These are phyloP conservation scores for Solenopsis invicta DNA, from an alignment of 1,140 invertebrate species.

Conservation along the genomic window DNA sequence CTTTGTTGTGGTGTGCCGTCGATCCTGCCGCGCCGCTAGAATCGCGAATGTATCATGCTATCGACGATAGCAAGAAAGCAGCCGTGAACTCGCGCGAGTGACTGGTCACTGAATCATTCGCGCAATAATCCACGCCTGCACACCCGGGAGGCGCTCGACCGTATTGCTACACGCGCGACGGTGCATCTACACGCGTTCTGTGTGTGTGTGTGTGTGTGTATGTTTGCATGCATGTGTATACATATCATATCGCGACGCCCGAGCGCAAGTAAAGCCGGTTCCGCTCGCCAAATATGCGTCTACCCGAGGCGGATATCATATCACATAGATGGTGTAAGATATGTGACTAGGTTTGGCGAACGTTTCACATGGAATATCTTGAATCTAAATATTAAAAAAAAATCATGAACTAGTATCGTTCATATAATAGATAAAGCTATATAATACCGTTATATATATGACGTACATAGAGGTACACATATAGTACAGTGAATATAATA, in stretches of 20 bases:
- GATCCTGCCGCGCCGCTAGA: not conserved
- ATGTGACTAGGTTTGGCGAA: constrained; percentile 26
- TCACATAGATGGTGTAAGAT: constrained; percentile 42
- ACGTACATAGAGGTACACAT: not conserved
- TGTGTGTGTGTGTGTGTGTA: not conserved
- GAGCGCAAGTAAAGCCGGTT: constrained; percentile 37
- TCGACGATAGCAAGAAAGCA: constrained; percentile 61
- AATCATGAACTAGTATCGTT: not conserved
- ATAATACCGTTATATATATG: not conserved
- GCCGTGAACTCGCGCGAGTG: constrained; percentile 68
- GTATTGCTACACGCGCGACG: constrained; percentile 30
- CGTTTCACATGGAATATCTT: not conserved
- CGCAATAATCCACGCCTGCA: constrained; percentile 65
- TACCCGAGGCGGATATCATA: constrained; percentile 32
- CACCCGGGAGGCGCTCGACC: constrained; percentile 43
- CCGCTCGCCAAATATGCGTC: constrained; percentile 39
- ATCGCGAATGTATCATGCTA: constrained; percentile 9
- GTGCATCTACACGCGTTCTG: not conserved
- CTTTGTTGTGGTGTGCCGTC: constrained; percentile 12
- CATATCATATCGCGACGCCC: not conserved
- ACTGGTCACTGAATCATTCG: constrained; percentile 75
- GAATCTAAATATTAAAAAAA: not conserved
- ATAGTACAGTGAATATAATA: not conserved
- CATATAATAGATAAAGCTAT: not conserved
- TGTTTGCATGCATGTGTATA: not conserved